Evolutionary conservation across 2,888 invertebrate species (phyloP), one percentile per base, ranked within the genome.

Genomic region (Colostygia pectinataria): DNA sequence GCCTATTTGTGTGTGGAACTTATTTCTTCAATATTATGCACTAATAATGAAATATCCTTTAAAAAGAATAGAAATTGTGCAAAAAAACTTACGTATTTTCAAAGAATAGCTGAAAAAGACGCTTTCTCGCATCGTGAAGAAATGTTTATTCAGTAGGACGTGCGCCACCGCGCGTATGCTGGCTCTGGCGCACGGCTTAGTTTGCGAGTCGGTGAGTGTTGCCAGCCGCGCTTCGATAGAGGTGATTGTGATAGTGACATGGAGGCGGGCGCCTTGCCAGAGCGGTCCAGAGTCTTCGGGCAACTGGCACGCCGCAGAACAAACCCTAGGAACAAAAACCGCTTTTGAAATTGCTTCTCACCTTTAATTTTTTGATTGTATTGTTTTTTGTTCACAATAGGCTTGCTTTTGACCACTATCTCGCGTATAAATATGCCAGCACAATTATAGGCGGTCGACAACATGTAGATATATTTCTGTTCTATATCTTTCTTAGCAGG

Each of bases 291-390:
- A 29, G 27, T 80, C 77, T 0, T 65, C 57, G 0, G 79, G 80
- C 63, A 87, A 58, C 44, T 88, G 87, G 24, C 81, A 80, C 0
- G 86, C 88, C 0, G 88, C 89, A 1, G 79, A 71, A 43, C 86
- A 88, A 1, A 88, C 86, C 45, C 89, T 88, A 66, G 3, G 38
- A 33, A 12, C 10, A 3, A 4, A 24, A 14, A n/a, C 36, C 0
- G 15, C 4, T 15, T 15, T 15, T 15, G 15, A 15, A n/a, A n/a
- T n/a, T n/a, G n/a, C n/a, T n/a, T n/a, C n/a, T n/a, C n/a, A n/a
- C n/a, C n/a, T n/a, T n/a, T n/a, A n/a, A n/a, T n/a, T n/a, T 25
- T 25, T 25, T 28, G 6, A 28, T 28, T 28, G 1, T 10, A 12
- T 6, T 28, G 5, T 1, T 13, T 18, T 18, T 18, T n/a, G n/a